A percentile compares a stretch with the other conserved stretches of the same genome.
These are phyloP conservation scores for Leptura quadrifasciata DNA, from an alignment of 2,888 invertebrate genomes.

Conservation along the genomic window DNA sequence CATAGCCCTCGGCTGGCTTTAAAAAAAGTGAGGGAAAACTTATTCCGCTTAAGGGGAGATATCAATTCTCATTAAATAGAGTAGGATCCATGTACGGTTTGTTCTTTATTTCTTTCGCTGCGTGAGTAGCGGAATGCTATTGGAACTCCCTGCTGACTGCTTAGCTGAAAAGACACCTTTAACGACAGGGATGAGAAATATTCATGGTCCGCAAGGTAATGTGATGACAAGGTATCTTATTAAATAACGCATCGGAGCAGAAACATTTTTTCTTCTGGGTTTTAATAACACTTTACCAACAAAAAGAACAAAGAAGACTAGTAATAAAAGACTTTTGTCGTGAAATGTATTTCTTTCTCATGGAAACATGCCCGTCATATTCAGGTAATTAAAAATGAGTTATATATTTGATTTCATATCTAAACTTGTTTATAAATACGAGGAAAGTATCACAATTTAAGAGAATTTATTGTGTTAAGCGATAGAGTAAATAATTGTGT, in stretches of 20 bases:
- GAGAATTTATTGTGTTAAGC: no score
- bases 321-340: slow-evolving; percentile 29
- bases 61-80: slow-evolving; percentile 35
- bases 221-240: slow-evolving; percentile 35
- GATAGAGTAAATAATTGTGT: no score
- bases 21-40: slow-evolving; percentile 19
- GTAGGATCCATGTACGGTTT: slow-evolving; percentile 19
- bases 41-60: slow-evolving; percentile 15
- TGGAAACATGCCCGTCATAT: slow-evolving; percentile 3
- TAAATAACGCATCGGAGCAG: slow-evolving; percentile 29
- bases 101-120: slow-evolving; percentile 24
- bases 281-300: slow-evolving; percentile 37
- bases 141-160: slow-evolving; percentile 7
- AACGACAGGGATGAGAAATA: slow-evolving; percentile 18
- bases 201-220: slow-evolving; percentile 34
- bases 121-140: slow-evolving; percentile 5
- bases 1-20: slow-evolving; percentile 20
- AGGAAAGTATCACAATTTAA: background rate
- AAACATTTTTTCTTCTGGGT: slow-evolving; percentile 36
- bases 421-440: background rate
- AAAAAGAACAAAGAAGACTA: slow-evolving; percentile 29
- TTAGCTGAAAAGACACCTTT: slow-evolving; percentile 24
- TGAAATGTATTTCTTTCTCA: slow-evolving; percentile 17
- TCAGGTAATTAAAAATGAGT: background rate
- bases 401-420: background rate